These are phyloP conservation scores for Ceriagrion tenellum DNA, from an alignment of 2,888 invertebrate species.

Conservation along the genomic window DNA sequence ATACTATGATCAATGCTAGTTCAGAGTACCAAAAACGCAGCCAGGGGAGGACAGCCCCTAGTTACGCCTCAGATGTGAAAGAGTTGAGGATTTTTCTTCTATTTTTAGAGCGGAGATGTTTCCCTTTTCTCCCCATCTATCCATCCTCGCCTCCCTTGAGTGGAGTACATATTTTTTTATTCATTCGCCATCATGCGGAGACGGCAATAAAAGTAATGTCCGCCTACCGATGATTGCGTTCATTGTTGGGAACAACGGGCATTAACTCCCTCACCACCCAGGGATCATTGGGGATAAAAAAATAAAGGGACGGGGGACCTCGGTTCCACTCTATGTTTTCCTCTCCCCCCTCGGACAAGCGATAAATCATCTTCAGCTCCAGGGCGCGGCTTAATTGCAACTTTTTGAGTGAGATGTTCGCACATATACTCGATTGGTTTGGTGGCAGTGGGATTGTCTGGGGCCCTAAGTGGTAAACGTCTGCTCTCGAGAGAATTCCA, in stretches of 20 bases:
- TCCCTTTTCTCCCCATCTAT: not conserved
- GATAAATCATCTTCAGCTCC: not conserved
- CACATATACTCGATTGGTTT: not conserved
- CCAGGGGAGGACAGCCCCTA: too few relatives aligned
- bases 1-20: too few relatives aligned
- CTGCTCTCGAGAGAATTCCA: not conserved
- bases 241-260: not conserved
- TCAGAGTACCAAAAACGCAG: too few relatives aligned
- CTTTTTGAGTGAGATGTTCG: slow-evolving; percentile 31
- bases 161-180: not conserved
- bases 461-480: not conserved
- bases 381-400: not conserved
- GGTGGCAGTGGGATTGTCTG: not conserved
- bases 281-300: not conserved
- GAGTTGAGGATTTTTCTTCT: not conserved
- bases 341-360: not conserved
- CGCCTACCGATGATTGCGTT: not conserved
- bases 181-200: not conserved
- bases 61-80: too few relatives aligned
- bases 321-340: not conserved
- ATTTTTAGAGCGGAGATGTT: not conserved
- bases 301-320: not conserved
- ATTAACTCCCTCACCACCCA: not conserved
- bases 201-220: not conserved
- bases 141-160: too few relatives aligned